Evolutionary conservation across 2,113 vertebrate genomes (phyloP), one percentile per base, ranked within the genome.

Genomic region (Heliornis fulica): DNA sequence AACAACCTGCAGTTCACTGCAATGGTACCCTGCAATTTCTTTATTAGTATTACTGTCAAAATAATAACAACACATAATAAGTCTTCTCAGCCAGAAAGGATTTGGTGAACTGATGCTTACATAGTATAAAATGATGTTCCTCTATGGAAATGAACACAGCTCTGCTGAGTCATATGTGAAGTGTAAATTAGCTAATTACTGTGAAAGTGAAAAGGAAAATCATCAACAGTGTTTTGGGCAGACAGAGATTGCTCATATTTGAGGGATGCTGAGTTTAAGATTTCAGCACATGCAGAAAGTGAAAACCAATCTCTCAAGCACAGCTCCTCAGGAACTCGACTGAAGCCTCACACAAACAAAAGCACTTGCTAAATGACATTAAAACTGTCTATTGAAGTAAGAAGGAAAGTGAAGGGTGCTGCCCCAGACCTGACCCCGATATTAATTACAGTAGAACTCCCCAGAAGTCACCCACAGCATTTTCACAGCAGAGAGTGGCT

Each of bases 151-250:
- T 4, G 34, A 50, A 10, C 16, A 29, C 46, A 76, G 57, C 51
- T 61, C 6, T 68, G 26, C 61, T 36, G 75, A 69, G 59, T 36
- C 18, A 21, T 26, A 15, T 5, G 34, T 23, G 57, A 68, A 57
- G 22, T 11, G 4, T 9, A 56, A 95, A 56, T 80, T 16, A 71
- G 17, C 41, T 87, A 36, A 10, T 81, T 28, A 13, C 26, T 40
- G 41, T 32, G 32, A 21, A 69, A 71, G 38, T 5, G 40, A 48
- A 29, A 41, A 90, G 68, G 34, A 76, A 38, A 46, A 79, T 17
- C 0, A 0, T 14, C 2, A 3, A 40, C 20, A 54, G 31, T 0
- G 0, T 40, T 88, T 79, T 31, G 36, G 38, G 46, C 60, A 68
- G 65, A 16, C 3, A 50, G 40, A 63, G 53, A 32, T n/a, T 36